Evolutionary conservation across 2,113 vertebrate species (phyloP).

Genomic region (Tachycineta bicolor): DNA sequence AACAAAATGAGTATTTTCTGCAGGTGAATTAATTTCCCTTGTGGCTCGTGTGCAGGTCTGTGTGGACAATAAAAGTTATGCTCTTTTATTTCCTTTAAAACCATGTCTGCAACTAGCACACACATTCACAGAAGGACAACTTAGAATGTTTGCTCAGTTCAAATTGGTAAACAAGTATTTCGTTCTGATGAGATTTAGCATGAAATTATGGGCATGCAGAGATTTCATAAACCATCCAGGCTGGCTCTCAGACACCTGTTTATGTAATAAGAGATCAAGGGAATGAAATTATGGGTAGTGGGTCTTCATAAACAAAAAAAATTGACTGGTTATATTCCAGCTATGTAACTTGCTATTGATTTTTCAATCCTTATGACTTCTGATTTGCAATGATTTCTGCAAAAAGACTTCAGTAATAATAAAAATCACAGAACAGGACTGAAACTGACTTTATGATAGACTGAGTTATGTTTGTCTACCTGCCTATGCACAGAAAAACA

Average conservation of each 20-base stretch:
- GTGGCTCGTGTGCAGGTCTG: background rate
- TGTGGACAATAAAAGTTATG: background rate
- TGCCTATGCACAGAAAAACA: background rate
- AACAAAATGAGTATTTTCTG: conserved; percentile 5
- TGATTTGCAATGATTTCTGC: background rate
- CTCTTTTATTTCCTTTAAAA: background rate
- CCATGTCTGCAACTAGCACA: background rate
- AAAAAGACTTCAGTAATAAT: background rate
- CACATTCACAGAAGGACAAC: background rate
- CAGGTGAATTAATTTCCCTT: conserved; percentile 1
- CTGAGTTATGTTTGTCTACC: background rate
- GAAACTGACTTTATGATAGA: background rate
- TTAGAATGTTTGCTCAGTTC: background rate
- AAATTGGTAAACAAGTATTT: background rate
- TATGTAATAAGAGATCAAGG: background rate
- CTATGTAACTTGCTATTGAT: background rate
- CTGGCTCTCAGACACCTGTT: background rate
- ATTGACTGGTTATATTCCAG: background rate
- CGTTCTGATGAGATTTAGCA: background rate
- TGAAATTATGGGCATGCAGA: background rate
- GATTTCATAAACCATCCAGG: background rate
- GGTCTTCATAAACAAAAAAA: background rate
- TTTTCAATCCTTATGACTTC: background rate
- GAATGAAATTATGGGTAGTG: background rate
- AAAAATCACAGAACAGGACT: background rate